Evolutionary conservation across 2,797 vertebrate genomes (phyloP), one percentile per base, ranked within the genome.

Genomic region (Mareca strepera): DNA sequence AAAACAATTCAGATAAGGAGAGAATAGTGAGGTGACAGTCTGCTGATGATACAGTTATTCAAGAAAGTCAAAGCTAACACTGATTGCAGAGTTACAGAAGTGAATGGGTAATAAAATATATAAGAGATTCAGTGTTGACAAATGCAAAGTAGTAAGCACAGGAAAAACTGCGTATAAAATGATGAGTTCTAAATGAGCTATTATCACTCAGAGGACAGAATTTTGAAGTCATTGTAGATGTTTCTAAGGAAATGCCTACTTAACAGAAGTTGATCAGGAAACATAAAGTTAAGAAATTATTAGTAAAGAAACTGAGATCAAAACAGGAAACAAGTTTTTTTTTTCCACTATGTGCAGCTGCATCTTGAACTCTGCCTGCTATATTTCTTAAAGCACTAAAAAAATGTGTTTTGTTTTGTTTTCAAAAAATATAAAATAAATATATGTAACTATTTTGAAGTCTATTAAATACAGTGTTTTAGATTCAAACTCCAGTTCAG

Each of bases 181-280:
- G 3, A 46, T 50, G 67, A 8, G 7, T 50, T 89, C 33, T 68
- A 87, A 87, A 80, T 50, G 29, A 82, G 39, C 37, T 72, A 44
- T 91, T 92, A 56, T 67, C 26, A 62, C 41, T 83, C 64, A 70
- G 21, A 87, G 20, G 60, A 82, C n/a, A 90, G 33, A 83, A 64
- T 91, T 92, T 80, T 75, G 0, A 6, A 78, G 31, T 66, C 11
- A 44, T 43, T 91, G 17, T 62, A 83, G 25, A 14, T 80, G 58
- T 88, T 94, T 90, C 53, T 81, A 86, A 87, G 66, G 62, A 92
- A 93, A 80, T 75, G 44, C 4, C 44, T 72, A 9, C 53, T 81
- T 91, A 88, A 78, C 16, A 39, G 26, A 92, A 78, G 73, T 60
- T 3, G 60, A 53, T 82, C 63, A n/a, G 5, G 29, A 92, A 94